A percentile compares a stretch with the other conserved stretches of the same genome.
Evolutionary conservation across 2,888 invertebrate species (phyloP).

Genomic region (Eristalinus sepulchralis): DNA sequence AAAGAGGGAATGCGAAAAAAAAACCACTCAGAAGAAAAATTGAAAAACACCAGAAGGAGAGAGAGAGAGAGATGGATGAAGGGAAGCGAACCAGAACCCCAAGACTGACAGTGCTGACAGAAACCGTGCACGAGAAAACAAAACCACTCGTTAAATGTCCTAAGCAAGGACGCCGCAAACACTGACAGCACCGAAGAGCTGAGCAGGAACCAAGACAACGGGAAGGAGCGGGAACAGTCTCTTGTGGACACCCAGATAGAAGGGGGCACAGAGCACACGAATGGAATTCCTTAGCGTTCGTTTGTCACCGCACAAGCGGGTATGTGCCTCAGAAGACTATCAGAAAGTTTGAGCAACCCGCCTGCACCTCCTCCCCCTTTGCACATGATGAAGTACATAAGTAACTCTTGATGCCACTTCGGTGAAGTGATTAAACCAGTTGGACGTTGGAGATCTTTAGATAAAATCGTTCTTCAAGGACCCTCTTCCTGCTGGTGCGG

Average conservation of each 20-base stretch:
- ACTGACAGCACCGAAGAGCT: background rate
- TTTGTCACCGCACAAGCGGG: background rate
- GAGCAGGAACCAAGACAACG: conserved; percentile 3
- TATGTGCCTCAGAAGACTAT: background rate
- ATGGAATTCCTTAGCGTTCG: conserved; percentile 43
- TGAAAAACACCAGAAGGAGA: background rate
- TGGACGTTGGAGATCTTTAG: background rate
- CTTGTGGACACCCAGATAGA: no score
- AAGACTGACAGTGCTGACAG: conserved; percentile 49
- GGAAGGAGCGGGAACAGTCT: background rate
- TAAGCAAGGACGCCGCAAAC: conserved; percentile 51
- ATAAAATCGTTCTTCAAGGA: background rate
- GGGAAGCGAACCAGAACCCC: conserved; percentile 1
- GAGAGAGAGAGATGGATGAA: background rate
- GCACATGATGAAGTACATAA: conserved; percentile 13
- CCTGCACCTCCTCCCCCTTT: background rate
- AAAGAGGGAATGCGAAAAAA: no score
- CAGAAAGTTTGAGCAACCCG: background rate
- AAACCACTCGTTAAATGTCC: conserved; percentile 60
- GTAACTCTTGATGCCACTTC: conserved; percentile 15
- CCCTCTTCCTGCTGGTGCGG: background rate
- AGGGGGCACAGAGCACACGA: conserved; percentile 14
- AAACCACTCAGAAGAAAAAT: background rate
- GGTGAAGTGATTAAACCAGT: background rate
- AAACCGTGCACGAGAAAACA: conserved; percentile 46